Conservation (phyloP, 2,797 vertebrate genomes). For the Eulemur rubriventer region DNA sequence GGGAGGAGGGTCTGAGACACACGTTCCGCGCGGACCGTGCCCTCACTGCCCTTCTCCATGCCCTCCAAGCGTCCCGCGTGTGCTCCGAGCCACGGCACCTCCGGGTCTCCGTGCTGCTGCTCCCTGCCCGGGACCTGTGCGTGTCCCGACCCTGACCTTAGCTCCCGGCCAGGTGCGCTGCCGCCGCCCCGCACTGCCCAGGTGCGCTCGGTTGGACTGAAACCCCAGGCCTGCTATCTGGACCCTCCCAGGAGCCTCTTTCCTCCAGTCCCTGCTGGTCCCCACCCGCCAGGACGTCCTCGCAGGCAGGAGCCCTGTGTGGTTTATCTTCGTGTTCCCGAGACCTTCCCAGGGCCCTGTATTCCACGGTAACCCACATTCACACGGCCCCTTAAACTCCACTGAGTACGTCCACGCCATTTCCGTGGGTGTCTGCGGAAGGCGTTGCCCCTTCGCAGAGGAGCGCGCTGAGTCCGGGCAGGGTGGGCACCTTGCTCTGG, state of each 20-base stretch:
- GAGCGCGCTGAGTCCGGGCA: not conserved
- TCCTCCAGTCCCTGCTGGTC: accelerated
- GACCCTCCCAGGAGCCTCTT: not conserved
- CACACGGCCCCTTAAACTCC: not conserved
- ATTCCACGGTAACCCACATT: not conserved
- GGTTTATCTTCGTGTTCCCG: not conserved
- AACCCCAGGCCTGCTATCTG: accelerated
- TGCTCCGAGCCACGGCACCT: accelerated
- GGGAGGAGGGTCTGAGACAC: not conserved
- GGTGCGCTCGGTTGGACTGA: not conserved
- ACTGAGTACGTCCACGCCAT: not conserved
- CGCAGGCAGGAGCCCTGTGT: not conserved
- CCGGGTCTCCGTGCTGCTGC: accelerated
- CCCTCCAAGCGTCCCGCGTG: not conserved
- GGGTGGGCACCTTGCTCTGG: not conserved
- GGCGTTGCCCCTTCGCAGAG: not conserved
- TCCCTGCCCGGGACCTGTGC: no score
- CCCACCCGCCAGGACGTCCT: not conserved
- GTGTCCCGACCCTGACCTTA: not conserved
- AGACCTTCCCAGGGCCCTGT: not conserved
- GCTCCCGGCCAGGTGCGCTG: not conserved
- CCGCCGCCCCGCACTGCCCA: not conserved
- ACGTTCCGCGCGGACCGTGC: accelerated
- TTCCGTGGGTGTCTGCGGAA: not conserved
- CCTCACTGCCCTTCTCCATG: not conserved